Evolutionary conservation across 30 jellyfish, hydroid and myxozoan species (phyloP).

Genomic region (Clytia hemisphaerica): DNA sequence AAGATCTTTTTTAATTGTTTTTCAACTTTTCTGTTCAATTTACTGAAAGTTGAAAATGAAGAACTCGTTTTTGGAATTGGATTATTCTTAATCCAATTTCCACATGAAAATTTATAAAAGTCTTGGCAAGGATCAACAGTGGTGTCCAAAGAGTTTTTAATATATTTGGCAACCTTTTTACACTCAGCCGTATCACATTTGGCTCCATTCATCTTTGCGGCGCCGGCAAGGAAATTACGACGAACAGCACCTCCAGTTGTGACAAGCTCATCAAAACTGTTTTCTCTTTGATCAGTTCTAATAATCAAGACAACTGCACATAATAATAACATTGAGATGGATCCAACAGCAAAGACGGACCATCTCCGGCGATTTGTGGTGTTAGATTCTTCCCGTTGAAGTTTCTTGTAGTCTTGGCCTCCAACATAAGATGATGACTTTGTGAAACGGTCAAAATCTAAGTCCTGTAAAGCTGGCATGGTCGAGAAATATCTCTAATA

Average conservation of each 20-base stretch:
- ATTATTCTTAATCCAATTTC: conserved; percentile 86
- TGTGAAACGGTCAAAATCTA: conserved; percentile 47
- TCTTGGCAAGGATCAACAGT: conserved; percentile 76
- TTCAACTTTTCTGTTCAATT: conserved; percentile 85
- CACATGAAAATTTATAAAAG: conserved; percentile 89
- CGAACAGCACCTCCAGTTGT: conserved; percentile 99
- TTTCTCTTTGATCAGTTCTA: conserved; percentile 72
- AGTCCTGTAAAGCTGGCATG: no score
- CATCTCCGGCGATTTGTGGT: conserved; percentile 42
- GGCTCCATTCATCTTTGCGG: no score
- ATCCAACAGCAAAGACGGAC: conserved; percentile 51
- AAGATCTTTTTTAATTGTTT: conserved; percentile 57
- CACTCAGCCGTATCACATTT: conserved; percentile 65
- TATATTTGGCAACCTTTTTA: conserved; percentile 50
- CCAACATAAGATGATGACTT: conserved; percentile 52
- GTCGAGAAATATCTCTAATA: no score
- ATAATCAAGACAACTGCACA: conserved; percentile 70
- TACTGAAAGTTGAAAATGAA: conserved; percentile 84
- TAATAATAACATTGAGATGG: conserved; percentile 44
- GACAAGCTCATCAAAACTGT: conserved; percentile 71
- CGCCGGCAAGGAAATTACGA: no score
- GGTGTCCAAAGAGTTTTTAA: conserved; percentile 59
- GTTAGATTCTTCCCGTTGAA: no score
- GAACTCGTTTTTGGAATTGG: conserved; percentile 98
- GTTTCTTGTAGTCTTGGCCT: no score